Conservation (phyloP, 1,140 invertebrate species). For the Aphis craccivora region DNA sequence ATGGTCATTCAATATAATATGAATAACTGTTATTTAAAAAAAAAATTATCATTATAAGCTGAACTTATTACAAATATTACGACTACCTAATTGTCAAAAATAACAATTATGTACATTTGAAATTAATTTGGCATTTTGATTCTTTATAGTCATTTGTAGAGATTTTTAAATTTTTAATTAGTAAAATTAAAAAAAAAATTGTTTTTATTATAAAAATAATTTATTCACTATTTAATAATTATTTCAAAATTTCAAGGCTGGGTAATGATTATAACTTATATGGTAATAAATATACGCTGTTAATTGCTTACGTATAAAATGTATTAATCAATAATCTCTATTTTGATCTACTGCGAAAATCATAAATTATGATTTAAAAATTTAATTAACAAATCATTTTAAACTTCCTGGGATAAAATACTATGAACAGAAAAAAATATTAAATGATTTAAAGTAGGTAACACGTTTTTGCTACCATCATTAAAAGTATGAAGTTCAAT, state of each 20-base stretch:
- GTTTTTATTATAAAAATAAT: background rate
- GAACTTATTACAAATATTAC: background rate
- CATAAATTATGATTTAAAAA: background rate
- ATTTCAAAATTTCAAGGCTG: background rate
- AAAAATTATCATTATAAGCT: background rate
- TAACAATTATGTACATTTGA: background rate
- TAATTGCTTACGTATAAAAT: background rate
- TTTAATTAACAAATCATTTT: background rate
- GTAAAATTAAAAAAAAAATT: background rate
- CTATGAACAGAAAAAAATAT: background rate
- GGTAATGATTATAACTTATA: background rate
- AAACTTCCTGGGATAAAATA: background rate
- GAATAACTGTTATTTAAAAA: background rate
- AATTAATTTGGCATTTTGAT: background rate
- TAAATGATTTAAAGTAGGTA: background rate
- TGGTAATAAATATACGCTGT: background rate
- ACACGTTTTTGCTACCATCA: background rate
- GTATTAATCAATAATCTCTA: background rate
- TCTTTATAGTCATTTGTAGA: background rate
- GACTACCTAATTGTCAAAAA: background rate
- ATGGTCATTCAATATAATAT: background rate
- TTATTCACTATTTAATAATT: no score
- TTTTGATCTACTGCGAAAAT: background rate
- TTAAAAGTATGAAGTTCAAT: background rate
- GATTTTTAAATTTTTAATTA: background rate